Evolutionary conservation across 2,113 vertebrate species (phyloP).

Genomic region (Mungos mungo): DNA sequence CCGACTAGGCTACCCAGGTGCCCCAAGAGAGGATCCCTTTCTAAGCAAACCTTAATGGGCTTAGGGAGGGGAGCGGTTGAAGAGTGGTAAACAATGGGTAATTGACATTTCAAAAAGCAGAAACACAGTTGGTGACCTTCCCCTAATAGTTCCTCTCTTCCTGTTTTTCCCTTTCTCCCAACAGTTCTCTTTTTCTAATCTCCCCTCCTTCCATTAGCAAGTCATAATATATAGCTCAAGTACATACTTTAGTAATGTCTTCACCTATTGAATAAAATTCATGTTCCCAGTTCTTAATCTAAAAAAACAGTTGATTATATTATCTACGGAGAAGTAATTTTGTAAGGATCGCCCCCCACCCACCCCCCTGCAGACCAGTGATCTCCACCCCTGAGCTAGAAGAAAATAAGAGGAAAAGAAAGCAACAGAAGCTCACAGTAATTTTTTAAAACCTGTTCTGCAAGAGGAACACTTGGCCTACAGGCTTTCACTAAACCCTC

Average conservation of each 20-base stretch:
- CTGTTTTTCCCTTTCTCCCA: background rate
- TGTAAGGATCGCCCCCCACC: background rate
- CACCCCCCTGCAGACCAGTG: background rate
- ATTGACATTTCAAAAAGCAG: slow-evolving; percentile 48
- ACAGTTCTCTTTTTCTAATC: background rate
- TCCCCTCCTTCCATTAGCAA: background rate
- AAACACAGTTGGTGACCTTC: background rate
- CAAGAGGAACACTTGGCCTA: background rate
- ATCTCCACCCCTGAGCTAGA: background rate
- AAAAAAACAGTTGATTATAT: background rate
- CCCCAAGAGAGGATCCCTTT: background rate
- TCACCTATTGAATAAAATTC: slow-evolving; percentile 1
- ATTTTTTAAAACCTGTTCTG: background rate
- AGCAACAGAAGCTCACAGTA: background rate
- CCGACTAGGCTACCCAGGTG: too few relatives aligned
- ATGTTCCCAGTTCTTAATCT: slow-evolving; percentile 3
- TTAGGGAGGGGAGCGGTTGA: background rate
- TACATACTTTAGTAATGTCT: background rate
- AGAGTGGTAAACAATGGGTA: background rate
- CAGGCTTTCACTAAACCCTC: background rate
- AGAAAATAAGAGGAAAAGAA: background rate
- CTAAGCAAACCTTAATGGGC: background rate
- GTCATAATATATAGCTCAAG: background rate
- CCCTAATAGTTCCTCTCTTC: background rate
- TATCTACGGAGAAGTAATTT: slow-evolving; percentile 4